Evolutionary conservation across 2,797 vertebrate species (phyloP).

Genomic region (Sphenodon punctatus): DNA sequence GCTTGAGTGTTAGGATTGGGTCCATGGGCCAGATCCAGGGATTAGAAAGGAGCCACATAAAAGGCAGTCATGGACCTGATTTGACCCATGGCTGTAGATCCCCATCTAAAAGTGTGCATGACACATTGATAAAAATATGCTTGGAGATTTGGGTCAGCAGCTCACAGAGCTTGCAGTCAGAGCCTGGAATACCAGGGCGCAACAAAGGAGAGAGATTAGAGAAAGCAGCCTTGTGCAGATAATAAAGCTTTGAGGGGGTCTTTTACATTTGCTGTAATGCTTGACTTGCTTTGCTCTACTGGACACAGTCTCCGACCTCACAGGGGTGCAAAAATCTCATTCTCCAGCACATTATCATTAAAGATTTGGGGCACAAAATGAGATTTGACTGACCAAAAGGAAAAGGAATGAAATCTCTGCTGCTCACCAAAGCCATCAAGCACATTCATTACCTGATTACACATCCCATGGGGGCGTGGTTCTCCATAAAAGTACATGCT

Average conservation of each 20-base stretch:
- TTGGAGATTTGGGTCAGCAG: not conserved
- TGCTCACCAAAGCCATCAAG: rapidly evolving
- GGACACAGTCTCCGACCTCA: not conserved
- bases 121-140: not conserved
- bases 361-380: not conserved
- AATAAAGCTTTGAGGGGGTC: not conserved
- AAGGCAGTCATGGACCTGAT: too few relatives aligned
- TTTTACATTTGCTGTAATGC: not conserved
- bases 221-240: rapidly evolving
- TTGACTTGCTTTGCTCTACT: not conserved
- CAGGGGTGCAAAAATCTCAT: not conserved
- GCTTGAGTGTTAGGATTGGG: too few relatives aligned
- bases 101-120: not conserved
- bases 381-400: not conserved
- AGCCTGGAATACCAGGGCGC: not conserved
- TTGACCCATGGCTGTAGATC: too few relatives aligned
- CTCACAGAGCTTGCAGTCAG: not conserved
- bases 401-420: rapidly evolving
- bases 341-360: not conserved
- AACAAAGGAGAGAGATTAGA: not conserved
- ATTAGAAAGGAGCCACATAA: too few relatives aligned
- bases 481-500: rapidly evolving
- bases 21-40: too few relatives aligned
- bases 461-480: rapidly evolving
- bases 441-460: rapidly evolving